Evolutionary conservation across 2,113 vertebrate species (phyloP).

Genomic region (Polypterus senegalus): DNA sequence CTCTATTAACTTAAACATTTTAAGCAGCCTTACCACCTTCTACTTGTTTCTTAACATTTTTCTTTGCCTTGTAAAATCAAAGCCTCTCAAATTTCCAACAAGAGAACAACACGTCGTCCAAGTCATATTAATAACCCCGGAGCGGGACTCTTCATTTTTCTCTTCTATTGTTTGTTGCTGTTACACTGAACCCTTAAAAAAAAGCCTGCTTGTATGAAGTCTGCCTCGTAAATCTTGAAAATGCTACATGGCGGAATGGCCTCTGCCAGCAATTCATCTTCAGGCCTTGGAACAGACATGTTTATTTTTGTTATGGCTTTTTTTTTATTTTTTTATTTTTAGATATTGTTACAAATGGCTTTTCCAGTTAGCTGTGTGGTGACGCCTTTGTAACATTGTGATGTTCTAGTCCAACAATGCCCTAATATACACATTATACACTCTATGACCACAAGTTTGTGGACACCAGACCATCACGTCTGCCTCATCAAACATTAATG

Average conservation of each 20-base stretch:
- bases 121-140: background rate
- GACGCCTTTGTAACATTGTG: background rate
- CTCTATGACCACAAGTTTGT: too few species aligned
- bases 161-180: conserved; percentile 18
- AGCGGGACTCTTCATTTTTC: conserved; percentile 11
- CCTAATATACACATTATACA: too few species aligned
- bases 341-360: conserved; percentile 14
- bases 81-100: too few species aligned
- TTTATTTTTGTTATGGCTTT: conserved; percentile 31
- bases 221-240: conserved; percentile 35
- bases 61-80: too few species aligned
- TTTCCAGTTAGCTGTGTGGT: conserved; percentile 4
- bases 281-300: conserved; percentile 19
- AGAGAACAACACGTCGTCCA: background rate
- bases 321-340: conserved; percentile 4
- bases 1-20: too few species aligned
- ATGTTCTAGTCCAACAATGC: too few species aligned
- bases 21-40: too few species aligned
- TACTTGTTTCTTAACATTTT: too few species aligned
- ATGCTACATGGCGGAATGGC: conserved; percentile 29
- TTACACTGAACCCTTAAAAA: conserved; percentile 22
- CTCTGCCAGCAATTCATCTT: conserved; percentile 36
- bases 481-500: too few species aligned
- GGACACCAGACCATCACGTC: too few species aligned
- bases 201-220: conserved; percentile 28